phyloP scores from a whole-genome alignment of 2,888 invertebrate genomes.

The Argyresthia albistria region DNA sequence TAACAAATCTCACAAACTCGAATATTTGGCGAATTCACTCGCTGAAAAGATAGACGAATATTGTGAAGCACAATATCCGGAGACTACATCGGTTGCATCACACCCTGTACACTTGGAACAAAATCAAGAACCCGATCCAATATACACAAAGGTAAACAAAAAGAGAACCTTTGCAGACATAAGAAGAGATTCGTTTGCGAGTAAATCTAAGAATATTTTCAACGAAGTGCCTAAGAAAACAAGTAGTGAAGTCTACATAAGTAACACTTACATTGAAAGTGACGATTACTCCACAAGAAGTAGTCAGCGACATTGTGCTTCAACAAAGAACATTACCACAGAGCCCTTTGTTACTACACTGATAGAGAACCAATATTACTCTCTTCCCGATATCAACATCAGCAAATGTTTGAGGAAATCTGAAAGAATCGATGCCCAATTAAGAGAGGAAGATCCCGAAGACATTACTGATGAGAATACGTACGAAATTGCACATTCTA shows the following conservation, averaged over 20 bases:
- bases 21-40: slow-evolving; percentile 62
- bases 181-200: slow-evolving; percentile 41
- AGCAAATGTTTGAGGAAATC: slow-evolving; percentile 79
- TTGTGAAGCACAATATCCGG: slow-evolving; percentile 60
- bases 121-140: slow-evolving; percentile 42
- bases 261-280: slow-evolving; percentile 52
- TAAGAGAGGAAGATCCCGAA: slow-evolving; percentile 67
- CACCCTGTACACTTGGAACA: slow-evolving; percentile 33
- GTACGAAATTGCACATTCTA: slow-evolving; percentile 57
- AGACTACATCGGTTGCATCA: slow-evolving; percentile 37
- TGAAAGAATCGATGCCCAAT: slow-evolving; percentile 79
- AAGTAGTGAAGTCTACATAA: slow-evolving; percentile 49
- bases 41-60: slow-evolving; percentile 70
- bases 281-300: slow-evolving; percentile 49
- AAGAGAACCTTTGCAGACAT: slow-evolving; percentile 71
- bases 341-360: slow-evolving; percentile 67
- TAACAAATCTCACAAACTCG: slow-evolving; percentile 54
- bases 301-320: slow-evolving; percentile 36
- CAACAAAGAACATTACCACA: slow-evolving; percentile 57
- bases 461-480: slow-evolving; percentile 55
- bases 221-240: slow-evolving; percentile 41
- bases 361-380: slow-evolving; percentile 79
- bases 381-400: slow-evolving; percentile 79
- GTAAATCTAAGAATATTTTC: slow-evolving; percentile 32
- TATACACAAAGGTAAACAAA: slow-evolving; percentile 61